Evolutionary conservation across 1,140 invertebrate species (phyloP), one percentile per base, ranked within the genome.

Genomic region (Drosophila bocqueti): DNA sequence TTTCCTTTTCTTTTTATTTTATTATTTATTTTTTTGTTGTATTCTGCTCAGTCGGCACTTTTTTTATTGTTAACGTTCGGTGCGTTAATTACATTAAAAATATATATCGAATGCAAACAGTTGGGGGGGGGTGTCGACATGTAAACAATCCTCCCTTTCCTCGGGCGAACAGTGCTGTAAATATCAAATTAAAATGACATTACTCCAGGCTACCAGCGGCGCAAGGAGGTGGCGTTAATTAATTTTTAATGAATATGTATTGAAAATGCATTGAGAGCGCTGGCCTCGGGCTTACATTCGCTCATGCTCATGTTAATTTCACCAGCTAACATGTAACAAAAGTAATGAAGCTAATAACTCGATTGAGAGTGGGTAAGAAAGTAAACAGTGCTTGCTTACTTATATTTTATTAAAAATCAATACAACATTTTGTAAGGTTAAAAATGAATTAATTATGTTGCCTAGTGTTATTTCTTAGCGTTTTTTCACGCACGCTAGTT

Each of bases 221-320:
- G 52, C 13, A 26, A 42, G 42, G 65, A 29, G 47, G 54, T 29
- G 50, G 52, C 72, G 52, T 69, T 83, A 80, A 87, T 87, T 87
- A 87, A 87, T 83, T 81, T 83, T 83, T 89, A 81, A 89, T 87
- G 80, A 73, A 69, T 73, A 87, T 79, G 55, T 87, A 86, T 86
- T 77, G 83, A 73, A 77, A 83, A 87, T 72, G 80, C 83, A 86
- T 80, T 87, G 72, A 67, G 69, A 57, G 55, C 46, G 61, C 52
- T 38, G 10, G n/a, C 36, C 4, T 29, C 11, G 8, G 16, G 63
- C 46, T 43, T 60, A 24, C 40, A 57, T 40, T 57, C 15, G 21
- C 21, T 57, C 36, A 34, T 72, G 64, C 18, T 34, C 47, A 16
- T 55, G 49, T 42, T 76, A 38, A 81, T 76, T 55, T 38, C 34